phyloP scores from a whole-genome alignment of 1,140 invertebrate species.

The Pseudomyrmex flavicornis region DNA sequence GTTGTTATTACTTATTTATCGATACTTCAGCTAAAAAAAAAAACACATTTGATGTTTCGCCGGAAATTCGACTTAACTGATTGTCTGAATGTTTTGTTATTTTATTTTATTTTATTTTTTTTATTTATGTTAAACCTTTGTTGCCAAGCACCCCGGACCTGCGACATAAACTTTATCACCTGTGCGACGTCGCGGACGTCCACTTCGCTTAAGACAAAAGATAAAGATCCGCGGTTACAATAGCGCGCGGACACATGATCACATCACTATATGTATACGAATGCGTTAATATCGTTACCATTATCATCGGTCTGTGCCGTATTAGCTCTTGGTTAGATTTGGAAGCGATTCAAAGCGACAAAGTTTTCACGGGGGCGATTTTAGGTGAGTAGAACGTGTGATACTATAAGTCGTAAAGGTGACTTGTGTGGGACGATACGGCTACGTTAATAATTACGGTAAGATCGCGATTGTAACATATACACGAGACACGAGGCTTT shows the following conservation, averaged over 20 bases:
- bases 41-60: slow-evolving; percentile 6
- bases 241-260: slow-evolving; percentile 48
- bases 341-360: slow-evolving; percentile 78
- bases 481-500: slow-evolving; percentile 84
- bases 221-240: slow-evolving; percentile 23
- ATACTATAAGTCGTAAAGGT: slow-evolving; percentile 78
- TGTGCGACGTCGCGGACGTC: slow-evolving; percentile 56
- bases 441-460: slow-evolving; percentile 76
- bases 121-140: not conserved
- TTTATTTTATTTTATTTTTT: too few relatives aligned
- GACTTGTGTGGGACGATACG: slow-evolving; percentile 73
- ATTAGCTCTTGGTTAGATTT: slow-evolving; percentile 49
- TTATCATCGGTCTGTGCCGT: slow-evolving; percentile 39
- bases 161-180: slow-evolving; percentile 54
- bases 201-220: slow-evolving; percentile 48
- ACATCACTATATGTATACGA: slow-evolving; percentile 52
- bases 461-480: slow-evolving; percentile 82
- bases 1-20: not conserved
- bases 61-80: slow-evolving; percentile 12
- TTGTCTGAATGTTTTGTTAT: not conserved
- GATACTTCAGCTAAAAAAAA: not conserved
- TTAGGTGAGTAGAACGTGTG: slow-evolving; percentile 73
- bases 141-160: slow-evolving; percentile 33
- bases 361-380: slow-evolving; percentile 67
- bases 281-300: slow-evolving; percentile 57